Evolutionary conservation across 1,140 invertebrate species (phyloP).

Genomic region (Cyclina sinensis): DNA sequence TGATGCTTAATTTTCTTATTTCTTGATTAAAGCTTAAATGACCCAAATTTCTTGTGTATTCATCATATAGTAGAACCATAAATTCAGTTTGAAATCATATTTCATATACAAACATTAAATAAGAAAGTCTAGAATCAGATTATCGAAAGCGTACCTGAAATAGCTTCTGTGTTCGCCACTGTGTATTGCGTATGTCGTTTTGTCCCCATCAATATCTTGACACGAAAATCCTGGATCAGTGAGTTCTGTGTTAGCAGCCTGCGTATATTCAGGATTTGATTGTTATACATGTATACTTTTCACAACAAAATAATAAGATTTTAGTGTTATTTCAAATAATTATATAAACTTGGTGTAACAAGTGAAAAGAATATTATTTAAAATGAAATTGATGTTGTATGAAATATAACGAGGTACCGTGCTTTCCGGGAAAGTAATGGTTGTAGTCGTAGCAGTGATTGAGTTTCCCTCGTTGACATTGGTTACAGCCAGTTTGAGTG

Average conservation of each 20-base stretch:
- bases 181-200: neutral
- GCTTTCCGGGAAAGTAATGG: neutral
- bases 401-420: neutral
- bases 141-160: neutral
- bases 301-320: neutral
- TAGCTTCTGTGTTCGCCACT: neutral
- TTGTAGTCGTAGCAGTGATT: neutral
- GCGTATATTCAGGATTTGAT: neutral
- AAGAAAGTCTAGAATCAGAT: neutral
- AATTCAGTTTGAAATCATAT: too few species aligned
- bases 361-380: neutral
- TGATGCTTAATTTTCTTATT: too few species aligned
- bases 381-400: neutral
- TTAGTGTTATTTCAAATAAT: neutral
- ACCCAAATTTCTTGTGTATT: too few species aligned
- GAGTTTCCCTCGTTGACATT: conserved; percentile 30
- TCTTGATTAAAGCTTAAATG: too few species aligned
- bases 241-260: neutral
- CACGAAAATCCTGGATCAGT: neutral
- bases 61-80: too few species aligned
- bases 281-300: neutral
- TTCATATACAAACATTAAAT: too few species aligned
- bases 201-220: conserved; percentile 3
- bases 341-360: neutral
- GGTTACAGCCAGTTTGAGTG: neutral